These are phyloP conservation scores for Lordiphosa andalusiaca DNA, from an alignment of 2,888 invertebrate species.

Conservation along the genomic window DNA sequence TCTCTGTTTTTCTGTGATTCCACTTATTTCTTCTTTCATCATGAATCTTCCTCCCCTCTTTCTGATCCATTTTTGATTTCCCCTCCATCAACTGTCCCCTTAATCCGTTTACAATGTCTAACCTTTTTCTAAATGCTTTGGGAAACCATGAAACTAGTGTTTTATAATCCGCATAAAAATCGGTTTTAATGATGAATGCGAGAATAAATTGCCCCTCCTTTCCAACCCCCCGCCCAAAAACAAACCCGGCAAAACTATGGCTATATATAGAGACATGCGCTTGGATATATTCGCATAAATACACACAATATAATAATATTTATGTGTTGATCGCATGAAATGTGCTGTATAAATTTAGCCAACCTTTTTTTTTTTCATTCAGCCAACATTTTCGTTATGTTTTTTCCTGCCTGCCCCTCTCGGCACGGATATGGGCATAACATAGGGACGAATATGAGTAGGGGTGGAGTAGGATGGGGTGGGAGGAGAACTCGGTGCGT, in stretches of 20 bases:
- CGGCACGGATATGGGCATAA: constrained; percentile 34
- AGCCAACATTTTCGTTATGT: constrained; percentile 38
- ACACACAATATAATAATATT: constrained; percentile 59
- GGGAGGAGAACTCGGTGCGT: constrained; percentile 35
- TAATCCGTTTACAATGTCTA: no score
- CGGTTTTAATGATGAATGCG: constrained; percentile 12
- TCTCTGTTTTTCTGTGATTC: no score
- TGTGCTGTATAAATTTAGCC: constrained; percentile 68
- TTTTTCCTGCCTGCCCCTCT: constrained; percentile 15
- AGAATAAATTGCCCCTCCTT: constrained; percentile 4
- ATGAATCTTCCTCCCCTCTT: no score
- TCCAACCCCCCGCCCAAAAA: background rate
- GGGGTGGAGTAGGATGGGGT: no score
- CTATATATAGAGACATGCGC: constrained; percentile 14
- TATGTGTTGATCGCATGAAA: constrained; percentile 74
- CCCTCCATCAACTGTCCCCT: no score
- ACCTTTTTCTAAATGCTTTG: no score
- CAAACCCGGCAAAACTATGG: constrained; percentile 22
- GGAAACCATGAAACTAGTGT: background rate
- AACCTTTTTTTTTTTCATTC: constrained; percentile 57
- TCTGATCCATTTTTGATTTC: no score
- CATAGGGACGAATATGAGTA: constrained; percentile 10
- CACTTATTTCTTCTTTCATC: no score
- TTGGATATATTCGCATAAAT: constrained; percentile 39
- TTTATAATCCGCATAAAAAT: constrained; percentile 11